Conservation (phyloP, 2,797 vertebrate species). For the Mormyrops boulengeri region DNA sequence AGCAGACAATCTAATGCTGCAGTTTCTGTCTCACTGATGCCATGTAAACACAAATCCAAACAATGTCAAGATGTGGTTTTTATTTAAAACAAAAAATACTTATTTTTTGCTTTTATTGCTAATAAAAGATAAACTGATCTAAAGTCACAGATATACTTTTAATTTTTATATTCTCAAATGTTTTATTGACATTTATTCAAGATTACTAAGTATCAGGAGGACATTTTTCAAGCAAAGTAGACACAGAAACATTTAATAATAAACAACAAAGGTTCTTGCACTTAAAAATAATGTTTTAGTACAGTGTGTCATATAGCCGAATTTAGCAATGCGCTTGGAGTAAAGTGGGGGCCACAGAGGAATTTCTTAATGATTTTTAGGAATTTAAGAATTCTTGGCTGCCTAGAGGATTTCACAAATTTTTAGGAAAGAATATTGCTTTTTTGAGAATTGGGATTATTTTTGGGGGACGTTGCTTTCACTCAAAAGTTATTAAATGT, state of each 20-base stretch:
- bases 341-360: background rate
- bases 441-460: background rate
- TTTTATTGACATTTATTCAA: conserved; percentile 4
- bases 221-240: conserved; percentile 8
- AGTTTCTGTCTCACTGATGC: background rate
- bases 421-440: background rate
- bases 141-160: background rate
- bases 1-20: background rate
- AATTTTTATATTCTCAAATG: background rate
- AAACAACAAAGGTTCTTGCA: background rate
- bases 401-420: background rate
- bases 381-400: background rate
- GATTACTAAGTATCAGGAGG: background rate
- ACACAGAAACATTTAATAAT: background rate
- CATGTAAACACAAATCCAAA: background rate
- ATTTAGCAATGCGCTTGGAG: background rate
- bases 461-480: background rate
- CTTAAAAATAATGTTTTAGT: background rate
- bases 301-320: background rate
- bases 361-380: background rate
- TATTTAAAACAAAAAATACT: background rate
- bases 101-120: background rate
- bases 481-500: background rate
- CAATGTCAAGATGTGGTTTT: background rate
- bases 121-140: background rate